Evolutionary conservation across 2,888 invertebrate species (phyloP).

Genomic region (Pseudanteris insignis): DNA sequence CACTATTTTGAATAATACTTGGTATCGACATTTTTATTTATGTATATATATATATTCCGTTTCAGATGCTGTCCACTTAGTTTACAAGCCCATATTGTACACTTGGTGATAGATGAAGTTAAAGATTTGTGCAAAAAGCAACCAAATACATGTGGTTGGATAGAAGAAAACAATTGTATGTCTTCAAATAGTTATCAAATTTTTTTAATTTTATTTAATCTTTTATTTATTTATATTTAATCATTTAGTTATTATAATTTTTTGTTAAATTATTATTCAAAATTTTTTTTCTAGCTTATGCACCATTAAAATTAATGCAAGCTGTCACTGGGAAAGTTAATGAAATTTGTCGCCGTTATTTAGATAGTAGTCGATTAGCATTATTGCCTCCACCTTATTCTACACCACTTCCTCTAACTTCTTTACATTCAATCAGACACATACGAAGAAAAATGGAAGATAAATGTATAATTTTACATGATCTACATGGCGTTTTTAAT

Average conservation of each 20-base stretch:
- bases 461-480: conserved; percentile 83
- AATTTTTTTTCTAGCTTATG: conserved; percentile 72
- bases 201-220: conserved; percentile 6
- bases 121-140: conserved; percentile 73
- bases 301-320: conserved; percentile 79
- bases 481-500: conserved; percentile 83
- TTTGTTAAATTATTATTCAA: too few relatives aligned
- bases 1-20: too few relatives aligned
- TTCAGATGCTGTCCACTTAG: conserved; percentile 77
- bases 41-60: too few relatives aligned
- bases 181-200: conserved; percentile 65
- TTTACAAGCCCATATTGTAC: conserved; percentile 74
- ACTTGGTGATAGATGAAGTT: conserved; percentile 76
- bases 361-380: conserved; percentile 76
- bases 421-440: conserved; percentile 82
- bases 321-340: conserved; percentile 77
- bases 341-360: conserved; percentile 75
- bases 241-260: too few relatives aligned
- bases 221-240: conserved; percentile 1
- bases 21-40: too few relatives aligned
- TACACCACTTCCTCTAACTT: conserved; percentile 69
- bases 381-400: conserved; percentile 71
- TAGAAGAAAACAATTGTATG: too few relatives aligned
- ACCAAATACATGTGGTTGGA: conserved; percentile 74
- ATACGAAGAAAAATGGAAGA: conserved; percentile 92